These are phyloP conservation scores for Macrotis lagotis DNA, from an alignment of 2,113 vertebrate species.

Conservation along the genomic window DNA sequence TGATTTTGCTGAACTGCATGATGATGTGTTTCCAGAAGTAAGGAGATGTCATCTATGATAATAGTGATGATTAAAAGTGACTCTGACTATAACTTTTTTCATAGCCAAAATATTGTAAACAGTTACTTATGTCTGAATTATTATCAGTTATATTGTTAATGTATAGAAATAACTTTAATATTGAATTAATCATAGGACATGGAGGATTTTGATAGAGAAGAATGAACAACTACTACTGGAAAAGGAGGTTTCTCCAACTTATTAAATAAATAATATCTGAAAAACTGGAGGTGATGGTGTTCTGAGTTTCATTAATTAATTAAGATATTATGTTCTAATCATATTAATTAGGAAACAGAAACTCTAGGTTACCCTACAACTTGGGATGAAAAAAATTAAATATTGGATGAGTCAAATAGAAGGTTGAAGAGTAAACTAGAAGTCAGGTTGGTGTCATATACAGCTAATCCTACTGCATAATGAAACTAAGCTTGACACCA, in stretches of 20 bases:
- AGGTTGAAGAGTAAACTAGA: conserved; percentile 4
- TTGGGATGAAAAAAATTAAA: background rate
- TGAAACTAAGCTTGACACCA: background rate
- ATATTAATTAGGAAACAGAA: background rate
- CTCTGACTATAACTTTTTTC: background rate
- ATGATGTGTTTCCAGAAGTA: background rate
- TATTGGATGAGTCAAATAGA: background rate
- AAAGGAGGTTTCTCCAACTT: background rate
- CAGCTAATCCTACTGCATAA: background rate
- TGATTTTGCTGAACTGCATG: background rate
- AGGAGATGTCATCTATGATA: background rate
- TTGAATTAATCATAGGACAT: background rate
- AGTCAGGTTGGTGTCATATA: background rate
- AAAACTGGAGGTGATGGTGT: background rate
- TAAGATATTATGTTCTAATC: background rate
- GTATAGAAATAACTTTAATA: background rate
- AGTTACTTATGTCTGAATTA: background rate
- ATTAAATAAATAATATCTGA: background rate
- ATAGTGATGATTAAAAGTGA: background rate
- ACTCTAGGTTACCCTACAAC: background rate
- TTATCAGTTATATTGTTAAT: background rate
- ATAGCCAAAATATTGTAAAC: background rate
- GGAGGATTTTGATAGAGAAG: background rate
- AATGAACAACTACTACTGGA: background rate
- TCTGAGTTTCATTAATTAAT: background rate